Evolutionary conservation across 1,140 invertebrate species (phyloP).

Genomic region (Drosophila burlai): DNA sequence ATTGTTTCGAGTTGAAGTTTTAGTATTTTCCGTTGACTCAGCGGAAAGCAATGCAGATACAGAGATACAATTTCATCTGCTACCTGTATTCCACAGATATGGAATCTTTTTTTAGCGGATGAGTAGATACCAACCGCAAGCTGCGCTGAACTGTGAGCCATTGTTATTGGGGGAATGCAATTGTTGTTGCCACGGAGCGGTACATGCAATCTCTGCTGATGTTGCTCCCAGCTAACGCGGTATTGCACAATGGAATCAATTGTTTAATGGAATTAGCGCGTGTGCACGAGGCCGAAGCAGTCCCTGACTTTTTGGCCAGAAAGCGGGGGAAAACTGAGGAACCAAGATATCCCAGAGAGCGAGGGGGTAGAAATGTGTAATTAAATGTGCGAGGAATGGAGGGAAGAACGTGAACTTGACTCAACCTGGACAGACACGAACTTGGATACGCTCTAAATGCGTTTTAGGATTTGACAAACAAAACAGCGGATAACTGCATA

Average conservation of each 20-base stretch:
- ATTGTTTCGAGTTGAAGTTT: background rate
- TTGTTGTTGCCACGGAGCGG: conserved; percentile 9
- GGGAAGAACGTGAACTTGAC: conserved; percentile 33
- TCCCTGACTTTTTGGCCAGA: conserved; percentile 36
- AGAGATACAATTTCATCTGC: conserved; percentile 49
- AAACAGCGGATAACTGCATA: no score
- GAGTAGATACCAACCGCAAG: conserved; percentile 61
- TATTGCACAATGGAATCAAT: conserved; percentile 82
- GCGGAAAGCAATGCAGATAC: conserved; percentile 52
- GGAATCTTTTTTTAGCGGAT: conserved; percentile 55
- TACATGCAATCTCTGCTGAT: conserved; percentile 28
- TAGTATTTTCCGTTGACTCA: conserved; percentile 54
- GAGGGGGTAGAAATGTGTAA: conserved; percentile 48
- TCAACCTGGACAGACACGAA: conserved; percentile 15
- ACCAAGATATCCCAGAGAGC: conserved; percentile 41
- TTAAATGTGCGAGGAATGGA: conserved; percentile 34
- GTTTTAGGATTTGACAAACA: background rate
- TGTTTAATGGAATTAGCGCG: conserved; percentile 82
- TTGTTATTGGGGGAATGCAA: conserved; percentile 29
- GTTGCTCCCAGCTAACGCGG: conserved; percentile 15
- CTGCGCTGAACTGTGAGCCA: conserved; percentile 54
- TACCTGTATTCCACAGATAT: conserved; percentile 32
- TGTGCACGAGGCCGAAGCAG: conserved; percentile 38
- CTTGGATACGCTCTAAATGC: conserved; percentile 21
- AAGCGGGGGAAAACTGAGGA: conserved; percentile 22